Base-by-base conservation (phyloP, 1,140 invertebrate genomes). In the Papilio polyxenes region DNA sequence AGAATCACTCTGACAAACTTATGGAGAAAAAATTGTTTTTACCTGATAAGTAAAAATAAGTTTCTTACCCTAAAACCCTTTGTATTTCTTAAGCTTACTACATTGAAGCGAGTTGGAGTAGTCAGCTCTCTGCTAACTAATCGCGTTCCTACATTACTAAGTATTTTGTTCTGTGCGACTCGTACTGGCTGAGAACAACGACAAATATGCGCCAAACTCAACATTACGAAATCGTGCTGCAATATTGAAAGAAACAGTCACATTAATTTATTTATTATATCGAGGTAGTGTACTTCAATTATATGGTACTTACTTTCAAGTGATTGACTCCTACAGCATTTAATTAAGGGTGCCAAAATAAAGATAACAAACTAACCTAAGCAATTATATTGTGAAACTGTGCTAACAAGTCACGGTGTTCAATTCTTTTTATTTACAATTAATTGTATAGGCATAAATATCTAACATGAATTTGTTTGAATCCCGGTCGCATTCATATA, bases 61-160 rank as follows among this genome's bases (percentile, higher is more conserved):
- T 65, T 31, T 1, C 87, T 86, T 72, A 92, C 91, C 79, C 83
- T 89, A 75, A 87, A 85, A 80, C 83, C 82, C 74, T 86, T 89
- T 77, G 13, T 83, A 44, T 82, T 84, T 13, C 76, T 85, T 6
- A 81, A 48, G 80, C 85, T 85, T 53, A 83, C 79, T 4, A 75
- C 84, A 75, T 79, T 85, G 69, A 80, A 81, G 72, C 81, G 86
- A 56, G 83, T 79, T 11, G 87, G 83, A 65, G 89, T 91, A 15
- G 88, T 83, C 5, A 92, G 82, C 75, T 91, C 85, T 65, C 90
- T 86, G n/a, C 83, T 82, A 72, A 75, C 80, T 81, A 81, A 81
- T 85, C n/a, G 84, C 69, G 40, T 84, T 83, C 84, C 82, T 37
- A 81, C 81, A 72, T 80, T 88, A 3, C 84, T 79, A 31, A 89